Evolutionary conservation across 1,140 invertebrate species (phyloP), one percentile per base, ranked within the genome.

Genomic region (Gonatopus flavifemur): DNA sequence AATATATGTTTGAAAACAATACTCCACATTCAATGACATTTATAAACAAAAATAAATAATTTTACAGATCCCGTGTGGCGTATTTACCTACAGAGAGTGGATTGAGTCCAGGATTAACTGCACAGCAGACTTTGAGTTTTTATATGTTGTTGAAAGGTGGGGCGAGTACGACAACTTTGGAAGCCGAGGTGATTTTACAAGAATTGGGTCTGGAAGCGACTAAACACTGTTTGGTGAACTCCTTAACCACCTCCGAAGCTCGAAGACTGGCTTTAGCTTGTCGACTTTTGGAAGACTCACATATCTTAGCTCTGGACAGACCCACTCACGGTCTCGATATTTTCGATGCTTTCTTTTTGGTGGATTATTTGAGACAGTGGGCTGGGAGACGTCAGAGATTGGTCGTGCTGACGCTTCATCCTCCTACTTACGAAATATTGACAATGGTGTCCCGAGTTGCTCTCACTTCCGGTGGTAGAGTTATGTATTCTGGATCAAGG

Each of bases 291-390:
- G 81, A 93, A 6, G 88, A 91, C 67, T 86, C 88, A 39, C 90
- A 93, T 43, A 83, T 96, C 25, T 78, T 96, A 0, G 81, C 94
- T 2, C 76, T 96, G 19, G 93, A 96, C 67, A 89, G 93, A 72
- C 91, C 94, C 3, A 94, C 93, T 0, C 86, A 87, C 64, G 91
- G 92, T 38, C 92, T 98, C 87, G 94, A 98, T 61, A 95, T 97
- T 46, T 96, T 96, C 56, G 94, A 98, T 66, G 93, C 93, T 0
- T 96, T 96, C 76, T 97, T 97, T 70, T 73, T 97, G 12, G 87
- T 97, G 19, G 94, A 97, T 70, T 96, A 95, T 73, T 75, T 97
- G 30, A 84, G 93, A 41, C 93, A 96, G 69, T 97, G 94, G 94
- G 92, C 93, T 0, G 84, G 83, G 38, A 84, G 89, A 16, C 88